Evolutionary conservation across 2,113 vertebrate species (phyloP).

Genomic region (Erythrocebus patas): DNA sequence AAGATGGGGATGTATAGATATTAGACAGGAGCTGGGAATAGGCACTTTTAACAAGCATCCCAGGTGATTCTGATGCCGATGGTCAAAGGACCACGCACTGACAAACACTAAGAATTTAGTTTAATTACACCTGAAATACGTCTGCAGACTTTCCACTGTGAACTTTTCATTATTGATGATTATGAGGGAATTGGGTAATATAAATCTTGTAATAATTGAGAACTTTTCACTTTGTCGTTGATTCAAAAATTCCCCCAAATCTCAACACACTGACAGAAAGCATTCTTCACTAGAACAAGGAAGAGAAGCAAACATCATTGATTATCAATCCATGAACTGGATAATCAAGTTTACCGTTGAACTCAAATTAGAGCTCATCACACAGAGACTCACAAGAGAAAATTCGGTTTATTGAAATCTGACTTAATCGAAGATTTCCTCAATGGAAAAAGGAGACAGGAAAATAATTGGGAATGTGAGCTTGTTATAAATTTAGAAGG

Average conservation of each 20-base stretch:
- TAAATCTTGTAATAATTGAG: constrained; percentile 5
- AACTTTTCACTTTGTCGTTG: neutral
- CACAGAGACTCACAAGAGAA: neutral
- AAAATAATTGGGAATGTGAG: neutral
- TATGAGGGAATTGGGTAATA: neutral
- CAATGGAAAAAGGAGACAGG: neutral
- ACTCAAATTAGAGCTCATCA: neutral
- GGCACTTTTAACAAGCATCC: neutral
- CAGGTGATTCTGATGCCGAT: neutral
- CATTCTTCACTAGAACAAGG: neutral
- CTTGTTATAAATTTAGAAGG: neutral
- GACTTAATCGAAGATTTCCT: neutral
- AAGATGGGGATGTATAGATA: neutral
- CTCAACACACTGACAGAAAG: neutral
- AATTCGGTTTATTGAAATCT: neutral
- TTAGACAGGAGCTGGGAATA: neutral
- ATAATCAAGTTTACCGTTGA: neutral
- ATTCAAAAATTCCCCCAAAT: neutral
- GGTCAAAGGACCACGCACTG: neutral
- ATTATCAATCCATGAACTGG: neutral
- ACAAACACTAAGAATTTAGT: neutral
- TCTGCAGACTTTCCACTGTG: neutral
- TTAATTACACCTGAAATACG: neutral
- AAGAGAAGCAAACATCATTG: neutral
- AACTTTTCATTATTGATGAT: neutral